A percentile compares a stretch with the other conserved stretches of the same genome.
phyloP scores from a whole-genome alignment of 2,113 vertebrate species.

The Anguilla japonica region DNA sequence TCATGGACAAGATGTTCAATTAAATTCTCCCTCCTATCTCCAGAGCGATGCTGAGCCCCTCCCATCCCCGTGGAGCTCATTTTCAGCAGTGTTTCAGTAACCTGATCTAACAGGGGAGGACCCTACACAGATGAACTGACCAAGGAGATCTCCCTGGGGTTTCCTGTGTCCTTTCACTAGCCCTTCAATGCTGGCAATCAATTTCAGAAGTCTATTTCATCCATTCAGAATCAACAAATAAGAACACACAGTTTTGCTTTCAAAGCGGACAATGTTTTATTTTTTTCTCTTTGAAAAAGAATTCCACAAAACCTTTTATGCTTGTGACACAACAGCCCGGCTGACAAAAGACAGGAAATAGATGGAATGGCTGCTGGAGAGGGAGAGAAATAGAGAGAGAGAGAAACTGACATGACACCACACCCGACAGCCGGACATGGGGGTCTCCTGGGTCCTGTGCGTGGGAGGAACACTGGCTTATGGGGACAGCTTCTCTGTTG shows the following conservation, averaged over 20 bases:
- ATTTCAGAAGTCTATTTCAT: neutral
- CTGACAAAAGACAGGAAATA: neutral
- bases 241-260: neutral
- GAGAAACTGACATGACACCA: neutral
- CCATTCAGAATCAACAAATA: neutral
- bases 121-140: neutral
- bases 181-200: neutral
- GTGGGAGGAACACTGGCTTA: neutral
- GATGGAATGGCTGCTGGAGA: neutral
- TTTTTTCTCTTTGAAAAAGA: neutral
- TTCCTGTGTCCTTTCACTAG: neutral
- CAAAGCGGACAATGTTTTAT: neutral
- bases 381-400: neutral
- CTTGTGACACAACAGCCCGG: neutral
- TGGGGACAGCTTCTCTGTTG: constrained; percentile 10
- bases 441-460: neutral
- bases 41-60: neutral
- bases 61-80: neutral
- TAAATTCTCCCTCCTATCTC: neutral
- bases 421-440: neutral
- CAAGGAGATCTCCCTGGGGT: neutral
- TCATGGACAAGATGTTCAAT: neutral
- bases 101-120: neutral
- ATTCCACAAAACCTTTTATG: neutral
- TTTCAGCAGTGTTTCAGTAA: constrained; percentile 1